Evolutionary conservation across 2,113 vertebrate species (phyloP).

Genomic region (Centropus bengalensis): DNA sequence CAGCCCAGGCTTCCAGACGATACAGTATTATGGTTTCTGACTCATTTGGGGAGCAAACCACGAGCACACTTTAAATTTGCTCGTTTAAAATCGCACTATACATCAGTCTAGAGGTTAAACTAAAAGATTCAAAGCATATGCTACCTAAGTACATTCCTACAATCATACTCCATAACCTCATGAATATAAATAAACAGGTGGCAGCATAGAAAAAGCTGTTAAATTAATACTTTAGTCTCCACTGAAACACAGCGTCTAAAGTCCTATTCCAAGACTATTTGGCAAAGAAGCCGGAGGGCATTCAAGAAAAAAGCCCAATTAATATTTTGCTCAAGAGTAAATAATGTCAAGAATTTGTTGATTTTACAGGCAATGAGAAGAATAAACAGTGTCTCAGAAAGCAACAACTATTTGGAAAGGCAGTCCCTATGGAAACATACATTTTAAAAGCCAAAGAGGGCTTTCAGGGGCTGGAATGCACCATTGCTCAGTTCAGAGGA

Average conservation of each 20-base stretch:
- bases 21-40: neutral
- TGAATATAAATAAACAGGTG: neutral
- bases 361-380: conserved; percentile 49
- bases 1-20: neutral
- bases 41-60: neutral
- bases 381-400: conserved; percentile 43
- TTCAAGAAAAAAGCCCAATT: conserved; percentile 35
- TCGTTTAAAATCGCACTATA: neutral
- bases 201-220: neutral
- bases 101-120: neutral
- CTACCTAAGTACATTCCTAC: neutral
- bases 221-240: neutral
- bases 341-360: neutral
- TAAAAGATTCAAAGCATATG: neutral
- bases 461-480: conserved; percentile 13
- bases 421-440: neutral
- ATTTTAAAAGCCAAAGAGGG: neutral
- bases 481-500: neutral
- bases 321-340: conserved; percentile 34
- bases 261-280: conserved; percentile 31
- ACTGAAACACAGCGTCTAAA: conserved; percentile 3
- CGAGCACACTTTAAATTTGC: neutral
- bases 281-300: neutral
- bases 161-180: neutral
- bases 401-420: conserved; percentile 2